Evolutionary conservation across 2,888 invertebrate genomes (phyloP).

Genomic region (Villa cingulata): DNA sequence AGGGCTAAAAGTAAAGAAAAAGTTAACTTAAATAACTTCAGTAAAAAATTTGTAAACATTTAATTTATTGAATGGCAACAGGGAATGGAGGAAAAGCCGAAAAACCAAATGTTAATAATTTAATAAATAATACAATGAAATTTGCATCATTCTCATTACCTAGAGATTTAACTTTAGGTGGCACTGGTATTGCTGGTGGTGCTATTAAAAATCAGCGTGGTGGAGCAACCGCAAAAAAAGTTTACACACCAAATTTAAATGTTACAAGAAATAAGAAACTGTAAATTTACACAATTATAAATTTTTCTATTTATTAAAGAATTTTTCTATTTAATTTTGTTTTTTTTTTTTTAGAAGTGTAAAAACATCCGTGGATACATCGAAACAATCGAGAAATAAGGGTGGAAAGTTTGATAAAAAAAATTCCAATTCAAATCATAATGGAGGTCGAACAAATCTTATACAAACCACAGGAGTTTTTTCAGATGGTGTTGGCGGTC

Average conservation of each 20-base stretch:
- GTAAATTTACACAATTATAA: constrained; percentile 21
- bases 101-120: too few species aligned
- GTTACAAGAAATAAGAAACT: constrained; percentile 45
- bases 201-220: constrained; percentile 15
- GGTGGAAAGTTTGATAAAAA: constrained; percentile 12
- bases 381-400: constrained; percentile 20
- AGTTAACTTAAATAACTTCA: too few species aligned
- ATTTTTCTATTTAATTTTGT: too few species aligned
- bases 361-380: constrained; percentile 32
- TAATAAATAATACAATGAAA: constrained; percentile 21
- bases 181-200: constrained; percentile 22
- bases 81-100: too few species aligned
- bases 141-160: constrained; percentile 41
- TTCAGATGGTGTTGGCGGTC: constrained; percentile 32
- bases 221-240: constrained; percentile 40
- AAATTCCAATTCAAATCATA: constrained; percentile 14
- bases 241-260: constrained; percentile 47
- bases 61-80: too few species aligned
- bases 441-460: constrained; percentile 22
- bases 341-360: constrained; percentile 24
- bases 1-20: too few species aligned
- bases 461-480: constrained; percentile 34
- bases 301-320: too few species aligned
- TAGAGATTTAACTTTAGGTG: constrained; percentile 44
- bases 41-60: too few species aligned